Conservation (phyloP, 2,888 invertebrate genomes). For the Mimumesa dahlbomi region DNA sequence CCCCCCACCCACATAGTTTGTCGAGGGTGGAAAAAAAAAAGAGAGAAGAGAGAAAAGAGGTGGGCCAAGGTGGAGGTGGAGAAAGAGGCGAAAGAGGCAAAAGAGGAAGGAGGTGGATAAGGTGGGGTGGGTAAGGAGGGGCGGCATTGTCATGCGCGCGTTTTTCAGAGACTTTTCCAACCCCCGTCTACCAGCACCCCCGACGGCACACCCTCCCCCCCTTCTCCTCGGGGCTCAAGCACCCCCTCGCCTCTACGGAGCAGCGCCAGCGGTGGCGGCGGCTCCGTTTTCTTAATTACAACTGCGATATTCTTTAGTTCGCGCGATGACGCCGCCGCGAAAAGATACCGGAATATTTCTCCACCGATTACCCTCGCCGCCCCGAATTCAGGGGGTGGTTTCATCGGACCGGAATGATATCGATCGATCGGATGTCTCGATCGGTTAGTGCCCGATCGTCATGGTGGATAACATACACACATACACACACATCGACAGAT, state of each 20-base stretch:
- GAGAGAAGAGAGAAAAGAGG: constrained; percentile 48
- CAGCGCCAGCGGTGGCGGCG: constrained; percentile 58
- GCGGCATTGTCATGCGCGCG: constrained; percentile 80
- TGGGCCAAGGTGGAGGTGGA: constrained; percentile 51
- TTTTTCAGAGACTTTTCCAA: constrained; percentile 79
- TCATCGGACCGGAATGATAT: not conserved
- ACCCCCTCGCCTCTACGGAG: constrained; percentile 58
- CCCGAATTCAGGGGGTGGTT: not conserved
- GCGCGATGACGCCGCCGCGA: constrained; percentile 79
- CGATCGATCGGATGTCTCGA: constrained; percentile 40
- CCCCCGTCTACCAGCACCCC: constrained; percentile 74
- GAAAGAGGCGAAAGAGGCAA: constrained; percentile 55
- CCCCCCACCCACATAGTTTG: constrained; percentile 60
- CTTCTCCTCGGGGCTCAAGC: constrained; percentile 41
- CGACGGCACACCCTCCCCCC: constrained; percentile 65
- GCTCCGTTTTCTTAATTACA: constrained; percentile 80
- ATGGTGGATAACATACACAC: not conserved
- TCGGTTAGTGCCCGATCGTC: constrained; percentile 8
- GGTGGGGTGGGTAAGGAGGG: constrained; percentile 54
- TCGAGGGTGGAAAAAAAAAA: constrained; percentile 48
- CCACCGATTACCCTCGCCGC: constrained; percentile 49
- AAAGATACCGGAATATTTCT: constrained; percentile 73
- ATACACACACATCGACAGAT: not conserved
- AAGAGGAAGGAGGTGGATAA: constrained; percentile 60
- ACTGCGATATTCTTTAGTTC: constrained; percentile 80